These are phyloP conservation scores for Nothoprocta pentlandii DNA, from an alignment of 2,113 vertebrate genomes.

Conservation along the genomic window DNA sequence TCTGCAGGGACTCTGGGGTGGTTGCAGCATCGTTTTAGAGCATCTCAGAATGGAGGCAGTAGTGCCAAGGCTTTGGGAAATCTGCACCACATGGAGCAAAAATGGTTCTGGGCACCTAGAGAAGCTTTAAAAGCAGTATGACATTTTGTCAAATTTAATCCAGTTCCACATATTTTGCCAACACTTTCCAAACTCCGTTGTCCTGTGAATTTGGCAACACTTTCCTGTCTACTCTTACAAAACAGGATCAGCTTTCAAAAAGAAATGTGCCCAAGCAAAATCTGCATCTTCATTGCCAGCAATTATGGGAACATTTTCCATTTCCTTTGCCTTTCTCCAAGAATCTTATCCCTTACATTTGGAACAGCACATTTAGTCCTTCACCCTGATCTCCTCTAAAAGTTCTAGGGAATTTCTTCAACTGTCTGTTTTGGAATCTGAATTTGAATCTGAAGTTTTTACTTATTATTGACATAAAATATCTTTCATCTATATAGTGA, in stretches of 20 bases:
- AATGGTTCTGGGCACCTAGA: conserved; percentile 50
- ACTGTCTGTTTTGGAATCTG: neutral
- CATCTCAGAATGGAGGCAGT: neutral
- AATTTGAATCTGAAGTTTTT: neutral
- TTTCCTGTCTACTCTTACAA: conserved; percentile 59
- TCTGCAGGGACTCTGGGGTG: neutral
- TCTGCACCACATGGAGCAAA: neutral
- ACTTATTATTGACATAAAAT: neutral
- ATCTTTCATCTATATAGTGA: neutral
- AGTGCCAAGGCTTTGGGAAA: conserved; percentile 45
- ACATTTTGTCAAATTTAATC: conserved; percentile 71
- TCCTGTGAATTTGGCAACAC: conserved; percentile 54
- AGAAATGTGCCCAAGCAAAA: conserved; percentile 61
- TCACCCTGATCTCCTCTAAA: neutral
- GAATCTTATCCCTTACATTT: conserved; percentile 5
- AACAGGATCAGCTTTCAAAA: conserved; percentile 67
- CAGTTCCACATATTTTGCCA: conserved; percentile 67
- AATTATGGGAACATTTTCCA: conserved; percentile 51
- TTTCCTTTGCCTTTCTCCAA: conserved; percentile 36
- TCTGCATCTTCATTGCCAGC: conserved; percentile 47
- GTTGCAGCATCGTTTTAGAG: neutral
- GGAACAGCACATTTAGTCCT: neutral
- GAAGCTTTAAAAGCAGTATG: conserved; percentile 53
- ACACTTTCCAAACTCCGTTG: conserved; percentile 55
- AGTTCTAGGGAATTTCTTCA: conserved; percentile 9